These are phyloP conservation scores for human DNA, from an alignment of 2,113 vertebrate genomes.

Conservation along the genomic window DNA sequence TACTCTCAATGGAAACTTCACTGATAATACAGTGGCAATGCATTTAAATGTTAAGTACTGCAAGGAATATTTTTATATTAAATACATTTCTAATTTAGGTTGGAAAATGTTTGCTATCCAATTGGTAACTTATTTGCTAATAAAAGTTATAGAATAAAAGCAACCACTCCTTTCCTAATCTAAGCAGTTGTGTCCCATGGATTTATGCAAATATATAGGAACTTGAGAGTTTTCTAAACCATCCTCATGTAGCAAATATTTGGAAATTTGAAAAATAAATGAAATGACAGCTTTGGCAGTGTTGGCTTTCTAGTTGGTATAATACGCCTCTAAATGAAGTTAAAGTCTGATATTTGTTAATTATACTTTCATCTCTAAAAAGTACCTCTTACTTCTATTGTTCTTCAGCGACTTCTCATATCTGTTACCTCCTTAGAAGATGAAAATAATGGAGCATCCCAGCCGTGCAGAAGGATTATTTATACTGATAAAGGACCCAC, in stretches of 20 bases:
- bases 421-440: not conserved
- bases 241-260: not conserved
- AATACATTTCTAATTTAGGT: not conserved
- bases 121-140: constrained; percentile 73
- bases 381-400: not conserved
- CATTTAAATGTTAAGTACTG: not conserved
- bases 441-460: not conserved
- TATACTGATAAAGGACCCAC: not conserved
- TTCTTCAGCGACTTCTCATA: not conserved
- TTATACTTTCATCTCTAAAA: not conserved
- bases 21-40: not conserved
- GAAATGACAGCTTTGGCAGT: not conserved
- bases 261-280: constrained; percentile 23
- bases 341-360: not conserved
- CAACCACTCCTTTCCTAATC: not conserved
- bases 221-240: not conserved
- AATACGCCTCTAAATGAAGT: not conserved
- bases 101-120: constrained; percentile 69
- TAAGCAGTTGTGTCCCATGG: not conserved
- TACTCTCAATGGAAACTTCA: not conserved
- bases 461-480: not conserved
- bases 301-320: not conserved
- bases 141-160: constrained; percentile 58
- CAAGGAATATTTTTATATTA: not conserved
- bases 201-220: not conserved